Conservation (phyloP, 2,797 vertebrate genomes). For the Rhincodon typus region DNA sequence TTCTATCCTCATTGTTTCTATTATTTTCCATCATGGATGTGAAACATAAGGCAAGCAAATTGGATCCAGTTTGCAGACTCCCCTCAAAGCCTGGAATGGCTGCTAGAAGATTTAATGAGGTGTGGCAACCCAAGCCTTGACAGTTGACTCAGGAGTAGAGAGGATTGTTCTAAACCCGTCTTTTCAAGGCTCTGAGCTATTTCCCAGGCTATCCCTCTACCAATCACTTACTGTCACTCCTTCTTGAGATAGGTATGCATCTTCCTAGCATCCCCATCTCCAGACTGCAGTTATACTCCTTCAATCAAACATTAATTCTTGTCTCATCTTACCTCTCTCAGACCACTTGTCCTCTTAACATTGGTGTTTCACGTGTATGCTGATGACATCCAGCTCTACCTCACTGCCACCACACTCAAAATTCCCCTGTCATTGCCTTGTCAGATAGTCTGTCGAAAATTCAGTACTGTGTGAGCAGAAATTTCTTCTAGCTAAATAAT, state of each 20-base stretch:
- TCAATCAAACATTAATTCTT: no score
- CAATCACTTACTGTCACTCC: neutral
- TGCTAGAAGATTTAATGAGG: neutral
- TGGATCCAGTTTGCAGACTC: neutral
- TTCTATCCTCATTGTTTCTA: neutral
- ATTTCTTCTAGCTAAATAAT: no score
- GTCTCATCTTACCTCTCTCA: no score
- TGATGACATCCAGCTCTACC: no score
- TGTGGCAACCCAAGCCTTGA: neutral
- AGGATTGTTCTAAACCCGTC: neutral
- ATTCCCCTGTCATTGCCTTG: no score
- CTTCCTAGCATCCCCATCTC: no score
- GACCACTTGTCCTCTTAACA: no score
- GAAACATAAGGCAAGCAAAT: neutral
- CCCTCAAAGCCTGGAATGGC: no score
- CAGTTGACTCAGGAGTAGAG: neutral
- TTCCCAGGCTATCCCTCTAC: neutral
- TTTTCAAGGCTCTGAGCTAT: neutral
- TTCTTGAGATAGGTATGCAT: neutral
- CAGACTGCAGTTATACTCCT: no score
- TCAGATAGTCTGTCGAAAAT: no score
- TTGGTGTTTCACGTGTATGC: no score
- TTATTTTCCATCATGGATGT: neutral
- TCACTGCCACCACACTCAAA: neutral
- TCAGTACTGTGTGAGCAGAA: no score